Conservation (phyloP, 1,140 invertebrate species). For the Coenobita brevimanus region DNA sequence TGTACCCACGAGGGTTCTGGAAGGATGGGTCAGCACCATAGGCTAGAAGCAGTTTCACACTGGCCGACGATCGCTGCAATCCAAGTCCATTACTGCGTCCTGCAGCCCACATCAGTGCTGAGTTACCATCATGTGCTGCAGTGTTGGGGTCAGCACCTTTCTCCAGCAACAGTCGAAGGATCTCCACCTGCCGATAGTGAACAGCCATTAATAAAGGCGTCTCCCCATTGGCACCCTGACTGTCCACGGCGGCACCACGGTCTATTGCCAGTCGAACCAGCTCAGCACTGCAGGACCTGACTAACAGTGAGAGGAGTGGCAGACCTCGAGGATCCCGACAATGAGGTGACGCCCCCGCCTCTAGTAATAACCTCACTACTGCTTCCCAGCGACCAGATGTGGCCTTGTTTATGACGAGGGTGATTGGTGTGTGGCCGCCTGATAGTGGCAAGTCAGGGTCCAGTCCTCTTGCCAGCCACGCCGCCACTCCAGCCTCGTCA, state of each 20-base stretch:
- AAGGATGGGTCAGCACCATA: conserved; percentile 54
- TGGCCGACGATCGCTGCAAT: conserved; percentile 56
- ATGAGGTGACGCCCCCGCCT: conserved; percentile 50
- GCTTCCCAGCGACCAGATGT: conserved; percentile 57
- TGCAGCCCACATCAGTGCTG: conserved; percentile 67
- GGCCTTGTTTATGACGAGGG: conserved; percentile 42
- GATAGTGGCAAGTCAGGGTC: conserved; percentile 47
- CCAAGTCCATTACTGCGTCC: conserved; percentile 67
- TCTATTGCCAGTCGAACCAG: conserved; percentile 56
- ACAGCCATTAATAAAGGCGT: conserved; percentile 58
- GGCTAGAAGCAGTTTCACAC: conserved; percentile 40
- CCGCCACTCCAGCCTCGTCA: conserved; percentile 33
- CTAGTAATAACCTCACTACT: conserved; percentile 49
- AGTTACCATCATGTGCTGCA: conserved; percentile 45
- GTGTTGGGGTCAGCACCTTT: conserved; percentile 56
- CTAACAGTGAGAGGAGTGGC: conserved; percentile 43
- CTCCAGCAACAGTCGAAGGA: conserved; percentile 51
- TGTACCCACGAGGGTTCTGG: conserved; percentile 50
- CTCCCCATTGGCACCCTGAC: conserved; percentile 47
- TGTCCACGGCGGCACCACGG: conserved; percentile 56
- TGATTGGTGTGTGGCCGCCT: conserved; percentile 47
- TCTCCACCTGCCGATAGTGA: conserved; percentile 64
- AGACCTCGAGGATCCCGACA: conserved; percentile 45
- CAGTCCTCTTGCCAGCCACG: conserved; percentile 40
- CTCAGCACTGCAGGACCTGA: conserved; percentile 39